Base-by-base conservation (phyloP, 2,797 vertebrate species). In the Brachyalestes nurse region DNA sequence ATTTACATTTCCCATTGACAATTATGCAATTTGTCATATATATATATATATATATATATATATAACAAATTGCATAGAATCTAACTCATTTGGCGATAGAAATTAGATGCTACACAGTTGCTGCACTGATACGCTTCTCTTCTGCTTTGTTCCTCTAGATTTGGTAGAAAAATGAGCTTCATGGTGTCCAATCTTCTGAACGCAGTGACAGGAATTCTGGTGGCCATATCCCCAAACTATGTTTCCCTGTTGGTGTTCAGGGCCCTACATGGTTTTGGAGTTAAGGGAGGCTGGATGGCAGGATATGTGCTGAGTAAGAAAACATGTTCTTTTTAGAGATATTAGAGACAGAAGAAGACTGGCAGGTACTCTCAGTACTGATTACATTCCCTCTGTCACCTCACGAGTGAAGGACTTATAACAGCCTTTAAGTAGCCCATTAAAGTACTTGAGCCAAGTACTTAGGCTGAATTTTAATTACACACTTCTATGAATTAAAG, bases 221-320 rank as follows among this genome's bases (percentile, higher is more conserved):
- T 96, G 79, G 96, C 98, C 0, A 92, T 99, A 0, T 92, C 96
- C 23, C 96, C 97, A 1, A 92, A 96, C 88, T 97, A 98, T 84
- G 80, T 89, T 1, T 80, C 95, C n/a, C 88, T 99, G 77, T 90
- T 97, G 88, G 89, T 97, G 76, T 97, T 99, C 92, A 94, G 98
- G 78, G 93, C 94, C 58, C 88, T 99, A 0, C 96, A 95, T 83
- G 98, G 97, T 4, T 89, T 99, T 5, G 97, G 97, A 65, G 94
- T 96, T 85, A 99, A 98, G 81, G 97, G 97, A 73, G 97, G 97
- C 0, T 99, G 97, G 97, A 93, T 99, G 91, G 95, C 93, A 0
- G 94, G 93, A 88, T 98, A 97, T 0, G 97, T 99, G 78, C 94
- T 99, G 14, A 94, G 98, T 99, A 93, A 96, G 95, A 83, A 16